These are phyloP conservation scores for Radopholus similis DNA, from an alignment of 1,140 invertebrate species.

Conservation along the genomic window DNA sequence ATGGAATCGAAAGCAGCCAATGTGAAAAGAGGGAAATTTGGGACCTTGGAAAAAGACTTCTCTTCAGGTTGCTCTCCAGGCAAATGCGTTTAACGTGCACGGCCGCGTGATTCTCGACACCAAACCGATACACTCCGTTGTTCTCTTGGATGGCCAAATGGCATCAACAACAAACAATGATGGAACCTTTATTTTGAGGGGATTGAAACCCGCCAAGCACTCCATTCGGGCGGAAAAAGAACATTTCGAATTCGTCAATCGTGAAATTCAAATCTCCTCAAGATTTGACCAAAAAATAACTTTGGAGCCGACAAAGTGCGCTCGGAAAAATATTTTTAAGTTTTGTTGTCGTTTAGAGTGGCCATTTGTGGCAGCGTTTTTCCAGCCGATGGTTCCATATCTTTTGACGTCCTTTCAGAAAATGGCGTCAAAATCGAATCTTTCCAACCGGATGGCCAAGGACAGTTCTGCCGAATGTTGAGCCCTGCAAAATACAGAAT, in stretches of 20 bases:
- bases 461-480: constrained; percentile 11
- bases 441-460: not conserved
- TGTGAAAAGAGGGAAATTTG: not conserved
- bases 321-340: not conserved
- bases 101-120: too few species aligned
- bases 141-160: not conserved
- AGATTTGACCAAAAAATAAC: not conserved
- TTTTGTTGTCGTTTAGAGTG: constrained; percentile 19
- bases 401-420: not conserved
- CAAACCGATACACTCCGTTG: too few species aligned
- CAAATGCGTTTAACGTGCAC: too few species aligned
- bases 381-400: not conserved
- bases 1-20: not conserved
- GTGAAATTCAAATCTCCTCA: not conserved
- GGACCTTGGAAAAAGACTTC: too few species aligned
- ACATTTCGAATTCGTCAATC: constrained; percentile 14
- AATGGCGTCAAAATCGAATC: not conserved
- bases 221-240: not conserved
- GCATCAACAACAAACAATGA: not conserved
- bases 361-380: constrained; percentile 25
- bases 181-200: not conserved
- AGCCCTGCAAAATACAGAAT: constrained; percentile 9
- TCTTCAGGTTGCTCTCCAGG: not conserved
- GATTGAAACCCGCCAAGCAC: not conserved
- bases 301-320: too few species aligned